Conservation (phyloP, 2,797 vertebrate genomes). For the Cuculus canorus region DNA sequence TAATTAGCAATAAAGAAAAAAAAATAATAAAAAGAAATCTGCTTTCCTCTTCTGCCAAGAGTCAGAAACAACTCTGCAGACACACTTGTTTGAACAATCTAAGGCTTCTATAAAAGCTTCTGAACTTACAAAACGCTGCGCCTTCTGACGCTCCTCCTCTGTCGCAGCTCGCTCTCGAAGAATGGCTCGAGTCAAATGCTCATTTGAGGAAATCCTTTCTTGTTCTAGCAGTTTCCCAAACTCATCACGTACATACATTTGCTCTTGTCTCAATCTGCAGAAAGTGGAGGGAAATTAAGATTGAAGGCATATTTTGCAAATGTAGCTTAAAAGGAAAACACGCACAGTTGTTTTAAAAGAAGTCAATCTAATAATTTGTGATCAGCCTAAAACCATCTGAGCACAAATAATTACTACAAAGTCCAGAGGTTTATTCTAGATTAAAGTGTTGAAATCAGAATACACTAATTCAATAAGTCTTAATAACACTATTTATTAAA, state of each 20-base stretch:
- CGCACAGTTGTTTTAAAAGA: not conserved
- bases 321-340: rapidly evolving
- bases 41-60: not conserved
- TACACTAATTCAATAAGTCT: not conserved
- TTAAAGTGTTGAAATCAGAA: not conserved
- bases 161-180: constrained; percentile 83
- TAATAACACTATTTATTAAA: not conserved
- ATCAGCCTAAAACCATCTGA: not conserved
- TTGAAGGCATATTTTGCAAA: not conserved
- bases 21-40: rapidly evolving
- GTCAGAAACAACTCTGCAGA: not conserved
- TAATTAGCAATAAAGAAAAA: not conserved
- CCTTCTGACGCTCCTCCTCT: constrained; percentile 85
- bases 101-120: rapidly evolving
- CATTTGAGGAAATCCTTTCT: constrained; percentile 79
- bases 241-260: constrained; percentile 69
- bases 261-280: constrained; percentile 73
- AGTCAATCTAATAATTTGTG: rapidly evolving
- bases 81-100: rapidly evolving
- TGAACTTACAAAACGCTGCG: constrained; percentile 85
- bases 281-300: not conserved
- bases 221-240: constrained; percentile 82
- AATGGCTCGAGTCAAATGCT: constrained; percentile 84
- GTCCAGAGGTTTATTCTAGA: not conserved
- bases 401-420: not conserved